Conservation (phyloP, 2,888 invertebrate genomes). For the Alviniconcha strummeri region DNA sequence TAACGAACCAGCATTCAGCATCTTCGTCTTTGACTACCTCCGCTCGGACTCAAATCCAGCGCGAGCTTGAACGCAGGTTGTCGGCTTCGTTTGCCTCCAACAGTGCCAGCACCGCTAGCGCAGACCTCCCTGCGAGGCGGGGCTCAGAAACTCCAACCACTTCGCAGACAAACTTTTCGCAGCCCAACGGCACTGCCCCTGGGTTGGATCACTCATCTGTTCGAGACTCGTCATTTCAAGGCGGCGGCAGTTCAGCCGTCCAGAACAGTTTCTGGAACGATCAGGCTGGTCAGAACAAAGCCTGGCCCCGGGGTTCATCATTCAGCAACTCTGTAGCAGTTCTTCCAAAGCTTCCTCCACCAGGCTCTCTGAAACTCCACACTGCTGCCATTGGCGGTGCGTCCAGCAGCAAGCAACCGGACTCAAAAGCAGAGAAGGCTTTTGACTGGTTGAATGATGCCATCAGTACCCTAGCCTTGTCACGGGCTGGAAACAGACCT, state of each 20-base stretch:
- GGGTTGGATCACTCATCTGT: not conserved
- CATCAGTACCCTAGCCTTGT: slow-evolving; percentile 56
- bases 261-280: not conserved
- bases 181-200: slow-evolving; percentile 4
- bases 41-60: slow-evolving; percentile 2
- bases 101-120: not conserved
- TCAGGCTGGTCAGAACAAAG: not conserved
- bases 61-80: slow-evolving; percentile 12
- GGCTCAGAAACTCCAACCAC: not conserved
- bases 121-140: not conserved
- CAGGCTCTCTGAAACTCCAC: slow-evolving; percentile 2
- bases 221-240: not conserved
- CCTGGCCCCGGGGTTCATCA: not conserved
- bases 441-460: slow-evolving; percentile 75
- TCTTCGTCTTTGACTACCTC: slow-evolving; percentile 10
- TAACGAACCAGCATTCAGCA: not conserved
- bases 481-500: slow-evolving; percentile 43
- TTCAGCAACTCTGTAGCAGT: slow-evolving; percentile 10
- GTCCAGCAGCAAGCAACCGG: not conserved
- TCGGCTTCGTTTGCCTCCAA: not conserved
- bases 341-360: slow-evolving; percentile 12
- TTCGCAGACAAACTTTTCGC: not conserved
- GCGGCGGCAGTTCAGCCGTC: not conserved
- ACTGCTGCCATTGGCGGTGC: not conserved
- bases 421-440: slow-evolving; percentile 67